These are phyloP conservation scores for Ascidia mentula DNA, from an alignment of 23 tunicate genomes.

Conservation along the genomic window DNA sequence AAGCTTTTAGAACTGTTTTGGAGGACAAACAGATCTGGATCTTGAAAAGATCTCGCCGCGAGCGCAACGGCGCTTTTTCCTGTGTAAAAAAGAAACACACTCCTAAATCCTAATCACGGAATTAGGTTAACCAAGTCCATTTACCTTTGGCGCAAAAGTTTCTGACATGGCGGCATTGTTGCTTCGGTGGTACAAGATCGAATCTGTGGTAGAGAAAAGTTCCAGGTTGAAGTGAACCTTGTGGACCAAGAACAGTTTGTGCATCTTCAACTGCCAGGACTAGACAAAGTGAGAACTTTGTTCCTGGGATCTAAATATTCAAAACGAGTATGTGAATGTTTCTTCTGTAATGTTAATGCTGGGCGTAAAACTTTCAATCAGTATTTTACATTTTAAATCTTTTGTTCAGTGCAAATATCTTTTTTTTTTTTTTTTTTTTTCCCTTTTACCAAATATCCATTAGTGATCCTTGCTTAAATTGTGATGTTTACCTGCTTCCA, in stretches of 20 bases:
- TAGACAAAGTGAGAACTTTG: slow-evolving; percentile 51
- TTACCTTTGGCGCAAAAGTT: not conserved
- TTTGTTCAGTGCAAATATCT: too few species aligned
- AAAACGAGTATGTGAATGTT: too few species aligned
- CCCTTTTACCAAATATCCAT: too few species aligned
- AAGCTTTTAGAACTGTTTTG: slow-evolving; percentile 12
- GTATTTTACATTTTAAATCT: too few species aligned
- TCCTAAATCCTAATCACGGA: too few species aligned
- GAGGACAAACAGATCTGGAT: slow-evolving; percentile 26
- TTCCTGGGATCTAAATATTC: slow-evolving; percentile 40
- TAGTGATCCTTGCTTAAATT: too few species aligned
- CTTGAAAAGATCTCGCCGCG: slow-evolving; percentile 32
- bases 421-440: too few species aligned
- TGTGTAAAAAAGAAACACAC: too few species aligned
- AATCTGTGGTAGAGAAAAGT: slow-evolving; percentile 61
- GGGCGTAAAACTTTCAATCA: too few species aligned
- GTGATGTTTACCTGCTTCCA: slow-evolving; percentile 48
- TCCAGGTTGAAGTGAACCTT: slow-evolving; percentile 22
- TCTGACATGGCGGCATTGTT: slow-evolving; percentile 30
- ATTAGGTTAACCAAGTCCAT: too few species aligned
- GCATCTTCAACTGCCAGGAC: slow-evolving; percentile 41
- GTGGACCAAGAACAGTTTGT: slow-evolving; percentile 15
- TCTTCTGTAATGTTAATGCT: too few species aligned
- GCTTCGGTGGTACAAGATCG: slow-evolving; percentile 42
- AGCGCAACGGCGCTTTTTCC: slow-evolving; percentile 47